Evolutionary conservation across 2,888 invertebrate genomes (phyloP), one percentile per base, ranked within the genome.

Genomic region (Didymodactylos carnosus): DNA sequence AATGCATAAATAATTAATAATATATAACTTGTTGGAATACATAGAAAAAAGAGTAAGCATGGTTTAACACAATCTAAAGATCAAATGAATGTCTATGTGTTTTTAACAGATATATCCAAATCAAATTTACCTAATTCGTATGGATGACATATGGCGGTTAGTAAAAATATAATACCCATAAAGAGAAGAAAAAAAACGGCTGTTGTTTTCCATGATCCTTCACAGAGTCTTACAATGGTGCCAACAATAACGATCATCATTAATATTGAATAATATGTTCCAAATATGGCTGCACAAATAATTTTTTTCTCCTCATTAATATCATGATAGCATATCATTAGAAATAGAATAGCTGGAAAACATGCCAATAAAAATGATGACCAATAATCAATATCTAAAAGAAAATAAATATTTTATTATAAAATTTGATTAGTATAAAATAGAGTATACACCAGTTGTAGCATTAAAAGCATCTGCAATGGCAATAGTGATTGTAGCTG

Each of bases 341-440:
- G 69, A 76, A 76, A 80, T 71, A 77, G 41, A 11, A 76, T 75
- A n/a, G 78, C 69, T 6, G 78, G 78, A 51, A 75, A 75, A 39
- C 78, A 69, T 5, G 78, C 77, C 10, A 79, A 43, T 16, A 77
- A 49, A 71, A 77, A 76, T 75, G 94, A 92, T 71, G 91, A 91
- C 93, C 93, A 93, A 80, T 94, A 93, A 84, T 93, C 92, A 79
- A 95, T 94, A 11, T 75, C n/a, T n/a, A n/a, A n/a, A n/a, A n/a
- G n/a, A n/a, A n/a, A n/a, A n/a, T n/a, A n/a, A n/a, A n/a, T n/a
- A n/a, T n/a, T n/a, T n/a, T n/a, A n/a, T n/a, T n/a, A n/a, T n/a
- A n/a, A n/a, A n/a, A n/a, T n/a, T n/a, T 46, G 40, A 27, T n/a
- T n/a, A n/a, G n/a, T n/a, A n/a, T n/a, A n/a, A n/a, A n/a, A n/a